Evolutionary conservation across 2,113 vertebrate species (phyloP).

Genomic region (Oxyruncus cristatus): DNA sequence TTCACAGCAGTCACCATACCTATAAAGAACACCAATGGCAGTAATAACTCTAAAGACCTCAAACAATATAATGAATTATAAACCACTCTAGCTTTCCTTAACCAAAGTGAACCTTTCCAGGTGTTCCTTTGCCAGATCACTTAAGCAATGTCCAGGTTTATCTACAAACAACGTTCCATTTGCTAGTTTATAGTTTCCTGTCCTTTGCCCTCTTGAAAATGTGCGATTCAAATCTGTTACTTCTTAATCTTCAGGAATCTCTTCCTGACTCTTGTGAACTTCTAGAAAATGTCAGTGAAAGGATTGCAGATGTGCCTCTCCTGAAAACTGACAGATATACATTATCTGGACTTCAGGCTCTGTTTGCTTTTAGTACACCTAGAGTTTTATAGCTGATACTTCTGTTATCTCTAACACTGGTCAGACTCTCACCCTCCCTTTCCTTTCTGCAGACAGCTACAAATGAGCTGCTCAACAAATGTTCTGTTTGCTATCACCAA

Average conservation of each 20-base stretch:
- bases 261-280: not conserved
- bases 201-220: conserved; percentile 4
- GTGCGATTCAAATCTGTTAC: not conserved
- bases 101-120: conserved; percentile 14
- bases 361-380: conserved; percentile 10
- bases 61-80: not conserved
- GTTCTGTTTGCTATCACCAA: conserved; percentile 26
- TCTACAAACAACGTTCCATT: conserved; percentile 55
- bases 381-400: conserved; percentile 17
- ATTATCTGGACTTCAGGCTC: not conserved
- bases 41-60: not conserved
- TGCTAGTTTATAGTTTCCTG: conserved; percentile 42
- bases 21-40: not conserved
- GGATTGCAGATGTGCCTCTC: not conserved
- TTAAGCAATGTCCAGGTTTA: conserved; percentile 22
- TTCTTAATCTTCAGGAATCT: conserved; percentile 23
- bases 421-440: conserved; percentile 2
- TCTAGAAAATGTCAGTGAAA: conserved; percentile 16
- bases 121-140: conserved; percentile 36
- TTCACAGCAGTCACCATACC: not conserved
- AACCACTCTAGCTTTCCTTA: not conserved
- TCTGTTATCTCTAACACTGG: conserved; percentile 12
- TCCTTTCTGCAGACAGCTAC: conserved; percentile 41
- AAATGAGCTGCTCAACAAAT: conserved; percentile 53
- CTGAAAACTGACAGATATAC: not conserved